Evolutionary conservation across 2,113 vertebrate species (phyloP).

Genomic region (Phalacrocorax carbo): DNA sequence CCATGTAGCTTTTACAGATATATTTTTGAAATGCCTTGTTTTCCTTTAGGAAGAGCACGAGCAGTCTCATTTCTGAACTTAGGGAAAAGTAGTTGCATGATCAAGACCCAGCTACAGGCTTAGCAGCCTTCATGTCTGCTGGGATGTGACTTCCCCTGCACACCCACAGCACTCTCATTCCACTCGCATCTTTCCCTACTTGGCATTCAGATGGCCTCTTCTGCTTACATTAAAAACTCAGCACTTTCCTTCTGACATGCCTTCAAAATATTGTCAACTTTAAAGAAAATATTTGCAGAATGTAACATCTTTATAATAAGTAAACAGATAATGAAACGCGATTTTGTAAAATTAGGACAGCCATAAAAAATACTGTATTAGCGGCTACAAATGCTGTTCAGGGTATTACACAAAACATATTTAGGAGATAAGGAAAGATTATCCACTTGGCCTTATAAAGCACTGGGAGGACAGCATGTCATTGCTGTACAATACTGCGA

Average conservation of each 20-base stretch:
- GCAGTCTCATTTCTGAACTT: neutral
- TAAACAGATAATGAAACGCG: neutral
- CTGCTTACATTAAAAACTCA: neutral
- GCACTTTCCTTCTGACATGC: neutral
- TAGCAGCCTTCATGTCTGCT: neutral
- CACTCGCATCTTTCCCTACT: neutral
- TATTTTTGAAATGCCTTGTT: neutral
- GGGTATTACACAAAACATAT: neutral
- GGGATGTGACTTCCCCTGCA: neutral
- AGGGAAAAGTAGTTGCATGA: neutral
- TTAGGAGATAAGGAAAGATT: conserved; percentile 41
- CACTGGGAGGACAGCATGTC: neutral
- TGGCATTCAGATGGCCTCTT: neutral
- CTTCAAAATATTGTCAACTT: neutral
- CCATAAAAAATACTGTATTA: neutral
- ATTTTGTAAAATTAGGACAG: neutral
- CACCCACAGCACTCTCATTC: neutral
- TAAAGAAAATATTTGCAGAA: neutral
- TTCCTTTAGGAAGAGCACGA: neutral
- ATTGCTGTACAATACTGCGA: neutral
- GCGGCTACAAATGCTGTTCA: neutral
- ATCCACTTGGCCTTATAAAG: neutral
- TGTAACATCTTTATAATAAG: neutral
- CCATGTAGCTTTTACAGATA: neutral
- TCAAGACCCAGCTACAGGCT: neutral